phyloP scores from a whole-genome alignment of 2,888 invertebrate species.

The Hydropsyche betteni region DNA sequence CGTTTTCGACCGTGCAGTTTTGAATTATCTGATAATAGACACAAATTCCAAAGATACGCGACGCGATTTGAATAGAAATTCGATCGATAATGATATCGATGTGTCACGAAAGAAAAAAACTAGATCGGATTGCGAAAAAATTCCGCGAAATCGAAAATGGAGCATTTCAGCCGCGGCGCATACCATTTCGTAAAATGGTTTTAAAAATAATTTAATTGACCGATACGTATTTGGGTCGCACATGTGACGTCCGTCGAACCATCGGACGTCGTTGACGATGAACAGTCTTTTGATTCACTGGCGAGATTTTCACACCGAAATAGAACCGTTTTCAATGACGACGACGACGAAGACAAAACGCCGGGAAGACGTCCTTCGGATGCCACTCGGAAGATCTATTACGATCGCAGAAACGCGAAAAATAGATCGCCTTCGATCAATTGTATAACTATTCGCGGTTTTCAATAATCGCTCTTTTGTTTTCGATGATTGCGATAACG shows the following conservation, averaged over 20 bases:
- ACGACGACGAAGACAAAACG: neutral
- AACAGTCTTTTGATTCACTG: constrained; percentile 25
- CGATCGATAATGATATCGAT: no score
- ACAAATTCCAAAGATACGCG: no score
- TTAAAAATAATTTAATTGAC: constrained; percentile 29
- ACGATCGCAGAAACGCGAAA: neutral
- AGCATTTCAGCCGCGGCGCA: neutral
- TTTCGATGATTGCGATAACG: no score
- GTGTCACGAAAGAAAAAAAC: no score
- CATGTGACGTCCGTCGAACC: constrained; percentile 23
- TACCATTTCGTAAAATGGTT: constrained; percentile 20
- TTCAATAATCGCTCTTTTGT: no score
- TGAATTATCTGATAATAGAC: no score
- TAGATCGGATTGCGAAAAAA: no score
- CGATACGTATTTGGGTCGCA: constrained; percentile 29
- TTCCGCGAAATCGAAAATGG: neutral
- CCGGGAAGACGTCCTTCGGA: neutral
- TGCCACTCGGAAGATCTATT: neutral
- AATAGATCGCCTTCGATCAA: neutral
- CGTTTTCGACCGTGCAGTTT: no score
- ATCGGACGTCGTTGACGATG: constrained; percentile 28
- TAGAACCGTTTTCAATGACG: neutral
- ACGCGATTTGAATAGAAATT: no score
- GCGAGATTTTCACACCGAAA: neutral
- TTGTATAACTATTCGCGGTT: neutral